A percentile compares a stretch with the other conserved stretches of the same genome.
phyloP scores from a whole-genome alignment of 2,888 invertebrate genomes.

The Falcaria lacertinaria region DNA sequence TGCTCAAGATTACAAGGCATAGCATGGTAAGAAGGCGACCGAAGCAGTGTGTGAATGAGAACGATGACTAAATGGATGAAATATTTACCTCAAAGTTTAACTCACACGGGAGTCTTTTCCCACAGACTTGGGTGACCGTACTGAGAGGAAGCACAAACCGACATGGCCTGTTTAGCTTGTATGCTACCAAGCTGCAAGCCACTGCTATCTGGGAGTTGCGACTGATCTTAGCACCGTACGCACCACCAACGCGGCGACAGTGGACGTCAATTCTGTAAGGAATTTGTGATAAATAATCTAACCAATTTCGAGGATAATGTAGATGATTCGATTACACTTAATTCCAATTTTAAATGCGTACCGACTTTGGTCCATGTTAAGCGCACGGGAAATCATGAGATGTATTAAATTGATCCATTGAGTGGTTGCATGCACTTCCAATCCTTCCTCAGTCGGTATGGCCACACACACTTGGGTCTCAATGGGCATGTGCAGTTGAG shows the following conservation, averaged over 20 bases:
- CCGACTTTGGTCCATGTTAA: conserved; percentile 77
- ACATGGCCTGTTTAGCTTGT: conserved; percentile 79
- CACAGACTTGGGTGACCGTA: conserved; percentile 75
- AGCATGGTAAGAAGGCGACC: too few species aligned
- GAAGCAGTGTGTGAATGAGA: too few species aligned
- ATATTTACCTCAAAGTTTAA: conserved; percentile 58
- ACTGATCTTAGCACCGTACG: conserved; percentile 85
- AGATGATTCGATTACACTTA: too few species aligned
- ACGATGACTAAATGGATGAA: too few species aligned
- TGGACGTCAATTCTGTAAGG: conserved; percentile 81
- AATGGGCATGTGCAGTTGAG: conserved; percentile 84
- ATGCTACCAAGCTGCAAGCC: conserved; percentile 81
- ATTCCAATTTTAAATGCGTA: too few species aligned
- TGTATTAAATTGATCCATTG: conserved; percentile 79
- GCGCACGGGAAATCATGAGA: conserved; percentile 63
- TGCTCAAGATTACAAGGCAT: too few species aligned
- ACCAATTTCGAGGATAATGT: too few species aligned
- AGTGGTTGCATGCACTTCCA: conserved; percentile 77
- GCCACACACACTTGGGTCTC: conserved; percentile 81
- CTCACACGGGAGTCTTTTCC: conserved; percentile 65
- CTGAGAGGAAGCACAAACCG: conserved; percentile 80
- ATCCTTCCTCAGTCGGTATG: conserved; percentile 82
- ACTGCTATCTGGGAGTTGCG: conserved; percentile 73
- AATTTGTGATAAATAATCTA: too few species aligned
- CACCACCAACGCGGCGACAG: conserved; percentile 32